phyloP scores from a whole-genome alignment of 37 sponge, comb jelly and placozoan genomes.

The Aphrocallistes beatrix region DNA sequence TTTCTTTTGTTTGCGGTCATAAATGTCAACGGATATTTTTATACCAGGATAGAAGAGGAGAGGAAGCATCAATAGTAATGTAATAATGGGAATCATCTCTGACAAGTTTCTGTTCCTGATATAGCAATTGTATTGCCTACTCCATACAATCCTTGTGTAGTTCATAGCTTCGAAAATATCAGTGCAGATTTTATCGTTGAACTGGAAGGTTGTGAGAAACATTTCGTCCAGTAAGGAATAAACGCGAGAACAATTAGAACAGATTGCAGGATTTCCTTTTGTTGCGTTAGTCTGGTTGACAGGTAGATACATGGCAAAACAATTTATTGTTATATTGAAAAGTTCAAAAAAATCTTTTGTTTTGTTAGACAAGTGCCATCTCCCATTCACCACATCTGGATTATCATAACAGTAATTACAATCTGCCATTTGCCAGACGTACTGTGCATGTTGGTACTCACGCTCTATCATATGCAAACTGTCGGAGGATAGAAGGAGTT shows the following conservation, averaged over 20 bases:
- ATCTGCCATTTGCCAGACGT: background rate
- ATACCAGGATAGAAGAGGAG: background rate
- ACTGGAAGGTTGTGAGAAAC: background rate
- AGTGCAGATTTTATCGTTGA: background rate
- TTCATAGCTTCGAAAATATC: slow-evolving; percentile 16
- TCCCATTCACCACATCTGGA: background rate
- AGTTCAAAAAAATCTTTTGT: background rate
- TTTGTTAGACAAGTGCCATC: background rate
- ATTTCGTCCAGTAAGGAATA: background rate
- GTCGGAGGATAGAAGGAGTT: background rate
- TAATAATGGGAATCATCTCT: slow-evolving; percentile 2
- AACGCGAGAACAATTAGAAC: background rate
- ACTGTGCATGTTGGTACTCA: background rate
- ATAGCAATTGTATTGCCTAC: background rate
- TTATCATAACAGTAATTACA: background rate
- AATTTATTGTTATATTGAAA: background rate
- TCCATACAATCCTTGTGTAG: slow-evolving; percentile 12
- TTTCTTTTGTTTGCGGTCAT: background rate
- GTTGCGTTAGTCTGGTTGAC: background rate
- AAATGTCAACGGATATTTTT: background rate
- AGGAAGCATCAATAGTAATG: background rate
- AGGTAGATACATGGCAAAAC: background rate
- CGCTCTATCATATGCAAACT: slow-evolving; percentile 19
- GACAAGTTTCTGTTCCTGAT: background rate
- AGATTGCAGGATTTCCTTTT: background rate